Evolutionary conservation across 2,113 vertebrate genomes (phyloP), one percentile per base, ranked within the genome.

Genomic region (Scomber japonicus): DNA sequence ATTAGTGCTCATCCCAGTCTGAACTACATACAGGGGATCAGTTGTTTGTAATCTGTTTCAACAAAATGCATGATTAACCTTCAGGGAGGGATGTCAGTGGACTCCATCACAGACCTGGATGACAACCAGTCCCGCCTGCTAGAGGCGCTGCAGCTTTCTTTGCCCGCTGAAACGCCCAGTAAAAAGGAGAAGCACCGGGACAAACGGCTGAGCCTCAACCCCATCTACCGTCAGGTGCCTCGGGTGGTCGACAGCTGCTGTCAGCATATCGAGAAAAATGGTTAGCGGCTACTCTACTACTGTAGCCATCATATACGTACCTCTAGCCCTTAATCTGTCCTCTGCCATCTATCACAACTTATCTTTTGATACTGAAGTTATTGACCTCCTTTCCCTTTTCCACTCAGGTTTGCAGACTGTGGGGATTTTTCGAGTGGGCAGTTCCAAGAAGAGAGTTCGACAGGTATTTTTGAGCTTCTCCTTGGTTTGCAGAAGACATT

Each of bases 81-180:
- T 0, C 91, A 99, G 98, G 98, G 98, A 0, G 98, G 96, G 0
- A 98, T 99, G 98, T 99, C 98, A n/a, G 98, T 99, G 93, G 98
- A 99, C 93, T 99, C 97, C 24, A 99, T 99, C 90, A 99, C 98
- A 2, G 98, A 99, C 92, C 95, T 99, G 89, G 98, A 99, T 46
- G 97, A 99, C 93, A 98, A 95, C 94, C 97, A 99, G 76, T 99
- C 98, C 40, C 96, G 98, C 81, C 92, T 99, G 59, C 93, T 99
- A 31, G 98, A 99, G 94, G 98, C 98, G 49, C 95, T 99, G 76
- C 98, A 99, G 89, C 97, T 99, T 69, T 99, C 98, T 4, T 93
- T 99, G 93, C 98, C 98, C 44, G 95, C 97, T 1, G 97, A 99
- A 79, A 94, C 96, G 5, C 95, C 95, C 16, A 98, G 83, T 86